These are phyloP conservation scores for Theretra japonica DNA, from an alignment of 2,888 invertebrate genomes.

Conservation along the genomic window DNA sequence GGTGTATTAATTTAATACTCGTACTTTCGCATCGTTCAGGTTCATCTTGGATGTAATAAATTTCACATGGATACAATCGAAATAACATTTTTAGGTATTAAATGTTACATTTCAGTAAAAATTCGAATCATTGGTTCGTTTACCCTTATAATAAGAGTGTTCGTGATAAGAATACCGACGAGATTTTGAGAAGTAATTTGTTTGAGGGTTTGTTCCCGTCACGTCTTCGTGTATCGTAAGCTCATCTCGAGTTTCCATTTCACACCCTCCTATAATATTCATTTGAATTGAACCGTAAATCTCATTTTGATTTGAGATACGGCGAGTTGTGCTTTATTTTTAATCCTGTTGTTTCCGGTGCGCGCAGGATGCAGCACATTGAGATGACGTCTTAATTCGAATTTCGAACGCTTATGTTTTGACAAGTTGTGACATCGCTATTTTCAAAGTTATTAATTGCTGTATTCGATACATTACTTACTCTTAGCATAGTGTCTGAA, in stretches of 20 bases:
- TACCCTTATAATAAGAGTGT: constrained; percentile 57
- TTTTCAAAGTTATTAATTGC: not conserved
- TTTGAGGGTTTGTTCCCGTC: not conserved
- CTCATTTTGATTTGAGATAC: not conserved
- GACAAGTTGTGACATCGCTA: not conserved
- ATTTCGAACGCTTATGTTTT: not conserved
- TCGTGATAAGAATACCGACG: constrained; percentile 52
- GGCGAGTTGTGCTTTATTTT: not conserved
- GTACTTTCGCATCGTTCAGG: no score
- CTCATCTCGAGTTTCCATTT: not conserved
- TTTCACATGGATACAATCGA: not conserved
- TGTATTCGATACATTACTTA: no score
- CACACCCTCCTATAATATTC: not conserved
- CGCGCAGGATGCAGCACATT: constrained; percentile 1
- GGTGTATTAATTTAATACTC: no score
- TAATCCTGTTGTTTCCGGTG: not conserved
- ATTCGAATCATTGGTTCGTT: constrained; percentile 56
- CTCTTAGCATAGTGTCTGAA: no score
- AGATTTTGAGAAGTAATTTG: constrained; percentile 48
- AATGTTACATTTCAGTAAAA: constrained; percentile 41
- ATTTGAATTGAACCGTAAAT: not conserved
- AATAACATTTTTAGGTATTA: constrained; percentile 29
- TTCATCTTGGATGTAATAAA: not conserved
- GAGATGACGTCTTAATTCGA: not conserved
- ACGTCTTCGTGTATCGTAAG: not conserved